phyloP scores from a whole-genome alignment of 2,888 invertebrate species.

The Sicus ferrugineus region DNA sequence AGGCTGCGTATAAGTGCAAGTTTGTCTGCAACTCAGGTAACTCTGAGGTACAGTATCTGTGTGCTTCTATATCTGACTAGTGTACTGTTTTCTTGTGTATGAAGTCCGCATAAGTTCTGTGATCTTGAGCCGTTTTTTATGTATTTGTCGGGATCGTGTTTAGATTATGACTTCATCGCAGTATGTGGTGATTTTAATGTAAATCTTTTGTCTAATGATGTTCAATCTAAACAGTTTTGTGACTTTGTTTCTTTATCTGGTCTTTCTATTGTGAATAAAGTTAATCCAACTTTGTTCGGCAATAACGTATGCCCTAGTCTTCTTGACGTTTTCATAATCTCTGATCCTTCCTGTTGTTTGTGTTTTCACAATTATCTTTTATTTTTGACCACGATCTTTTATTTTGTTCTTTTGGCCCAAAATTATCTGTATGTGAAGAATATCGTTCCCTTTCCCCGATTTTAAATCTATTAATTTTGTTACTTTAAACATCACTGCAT shows the following conservation, averaged over 20 bases:
- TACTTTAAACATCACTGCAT: not conserved
- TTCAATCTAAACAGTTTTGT: not conserved
- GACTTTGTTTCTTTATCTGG: not conserved
- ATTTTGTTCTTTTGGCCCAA: not conserved
- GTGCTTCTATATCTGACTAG: not conserved
- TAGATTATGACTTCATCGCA: conserved; percentile 1
- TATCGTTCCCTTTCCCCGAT: not conserved
- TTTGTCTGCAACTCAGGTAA: not conserved
- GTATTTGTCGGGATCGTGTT: not conserved
- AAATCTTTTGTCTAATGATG: not conserved
- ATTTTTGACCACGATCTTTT: too few relatives aligned
- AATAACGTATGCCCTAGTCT: not conserved
- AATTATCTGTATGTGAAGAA: not conserved
- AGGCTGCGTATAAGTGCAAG: conserved; percentile 1
- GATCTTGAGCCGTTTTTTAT: not conserved
- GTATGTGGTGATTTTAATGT: conserved; percentile 11
- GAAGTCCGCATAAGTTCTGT: not conserved
- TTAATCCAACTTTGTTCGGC: not conserved
- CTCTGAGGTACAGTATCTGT: not conserved
- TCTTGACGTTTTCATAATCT: not conserved
- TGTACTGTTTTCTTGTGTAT: conserved; percentile 4
- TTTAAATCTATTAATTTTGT: not conserved
- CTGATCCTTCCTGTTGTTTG: not conserved
- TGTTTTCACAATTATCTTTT: not conserved
- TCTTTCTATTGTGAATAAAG: not conserved